Conservation (phyloP, 2,797 vertebrate genomes). For the Limnodromus scolopaceus region DNA sequence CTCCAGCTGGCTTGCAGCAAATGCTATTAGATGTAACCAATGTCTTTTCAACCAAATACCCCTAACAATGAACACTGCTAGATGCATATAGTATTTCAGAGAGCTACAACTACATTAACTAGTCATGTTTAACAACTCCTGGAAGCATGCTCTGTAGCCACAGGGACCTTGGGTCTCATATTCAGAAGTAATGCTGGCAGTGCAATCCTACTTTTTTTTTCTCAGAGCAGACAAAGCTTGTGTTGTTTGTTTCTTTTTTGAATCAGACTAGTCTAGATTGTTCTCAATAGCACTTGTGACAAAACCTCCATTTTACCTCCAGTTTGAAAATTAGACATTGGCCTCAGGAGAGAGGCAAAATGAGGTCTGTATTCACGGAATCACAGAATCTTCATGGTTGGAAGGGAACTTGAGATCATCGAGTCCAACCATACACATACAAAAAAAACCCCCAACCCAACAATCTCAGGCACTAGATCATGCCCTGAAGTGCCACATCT, state of each 20-base stretch:
- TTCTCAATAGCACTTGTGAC: background rate
- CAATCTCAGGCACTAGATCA: too few relatives aligned
- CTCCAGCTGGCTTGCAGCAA: background rate
- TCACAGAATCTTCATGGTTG: too few relatives aligned
- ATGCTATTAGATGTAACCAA: background rate
- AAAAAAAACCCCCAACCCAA: too few relatives aligned
- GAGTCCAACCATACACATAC: too few relatives aligned
- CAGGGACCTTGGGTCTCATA: background rate
- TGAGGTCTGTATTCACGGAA: background rate
- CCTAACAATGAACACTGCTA: background rate
- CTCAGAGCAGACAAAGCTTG: background rate
- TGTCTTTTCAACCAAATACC: background rate
- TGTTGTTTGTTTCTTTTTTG: background rate
- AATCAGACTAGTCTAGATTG: background rate
- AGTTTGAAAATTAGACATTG: background rate
- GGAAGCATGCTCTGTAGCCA: background rate
- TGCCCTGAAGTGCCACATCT: too few relatives aligned
- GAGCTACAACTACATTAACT: background rate
- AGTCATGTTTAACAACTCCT: background rate
- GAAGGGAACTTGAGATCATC: too few relatives aligned
- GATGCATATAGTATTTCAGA: background rate
- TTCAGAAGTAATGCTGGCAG: background rate
- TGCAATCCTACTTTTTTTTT: background rate
- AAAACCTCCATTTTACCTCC: background rate
- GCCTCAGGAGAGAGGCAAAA: background rate